phyloP scores from a whole-genome alignment of 2,113 vertebrate genomes.

The Burhinus bistriatus region DNA sequence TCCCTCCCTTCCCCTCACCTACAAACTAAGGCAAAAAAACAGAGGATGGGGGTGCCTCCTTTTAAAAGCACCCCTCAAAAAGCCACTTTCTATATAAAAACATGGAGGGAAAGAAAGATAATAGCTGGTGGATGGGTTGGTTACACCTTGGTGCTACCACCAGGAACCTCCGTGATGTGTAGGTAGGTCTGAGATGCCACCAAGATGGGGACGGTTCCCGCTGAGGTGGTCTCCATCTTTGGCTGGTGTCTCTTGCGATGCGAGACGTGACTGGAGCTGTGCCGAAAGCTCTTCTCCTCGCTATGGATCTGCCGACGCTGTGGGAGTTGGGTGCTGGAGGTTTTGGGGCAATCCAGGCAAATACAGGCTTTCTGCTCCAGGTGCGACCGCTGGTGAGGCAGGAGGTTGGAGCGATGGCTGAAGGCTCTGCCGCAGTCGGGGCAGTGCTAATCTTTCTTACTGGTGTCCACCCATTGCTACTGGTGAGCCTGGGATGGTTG shows the following conservation, averaged over 20 bases:
- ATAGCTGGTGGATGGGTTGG: not conserved
- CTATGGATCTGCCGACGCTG: not conserved
- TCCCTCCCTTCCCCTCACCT: not conserved
- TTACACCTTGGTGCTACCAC: not conserved
- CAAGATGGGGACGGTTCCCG: not conserved
- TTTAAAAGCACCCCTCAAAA: not conserved
- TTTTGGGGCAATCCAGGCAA: not conserved
- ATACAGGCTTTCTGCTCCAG: not conserved
- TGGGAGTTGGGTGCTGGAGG: not conserved
- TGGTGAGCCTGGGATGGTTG: not conserved
- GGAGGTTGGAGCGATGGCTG: not conserved
- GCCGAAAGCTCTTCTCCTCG: not conserved
- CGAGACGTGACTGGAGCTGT: not conserved
- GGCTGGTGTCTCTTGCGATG: not conserved
- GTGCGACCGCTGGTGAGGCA: no score
- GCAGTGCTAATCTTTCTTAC: not conserved
- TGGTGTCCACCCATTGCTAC: not conserved
- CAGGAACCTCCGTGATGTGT: not conserved
- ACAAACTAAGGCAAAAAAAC: not conserved
- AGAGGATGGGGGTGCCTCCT: not conserved
- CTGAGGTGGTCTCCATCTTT: not conserved
- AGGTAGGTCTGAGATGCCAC: not conserved
- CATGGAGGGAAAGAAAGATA: not conserved
- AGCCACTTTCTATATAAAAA: not conserved
- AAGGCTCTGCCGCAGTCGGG: not conserved